Conservation (phyloP, 2,113 vertebrate genomes). For the Potamarius usumacintae region DNA sequence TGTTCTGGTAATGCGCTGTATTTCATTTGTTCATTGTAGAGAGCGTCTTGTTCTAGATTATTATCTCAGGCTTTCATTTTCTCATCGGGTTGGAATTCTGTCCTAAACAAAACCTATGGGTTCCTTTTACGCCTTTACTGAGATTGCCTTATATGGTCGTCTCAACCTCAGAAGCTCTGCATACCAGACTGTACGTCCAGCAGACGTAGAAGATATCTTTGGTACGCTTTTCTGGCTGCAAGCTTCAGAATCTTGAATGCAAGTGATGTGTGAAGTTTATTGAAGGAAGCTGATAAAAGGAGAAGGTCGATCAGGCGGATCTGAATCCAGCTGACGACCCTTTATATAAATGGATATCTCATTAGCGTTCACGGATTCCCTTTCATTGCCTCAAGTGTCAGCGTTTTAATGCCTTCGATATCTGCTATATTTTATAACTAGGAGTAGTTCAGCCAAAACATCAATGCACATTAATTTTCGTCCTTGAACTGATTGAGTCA, state of each 20-base stretch:
- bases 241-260: background rate
- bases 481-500: background rate
- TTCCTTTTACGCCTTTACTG: background rate
- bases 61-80: background rate
- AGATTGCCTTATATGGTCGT: background rate
- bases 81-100: background rate
- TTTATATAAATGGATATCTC: too few species aligned
- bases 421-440: background rate
- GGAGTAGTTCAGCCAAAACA: conserved; percentile 13
- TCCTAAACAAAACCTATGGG: background rate
- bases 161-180: background rate
- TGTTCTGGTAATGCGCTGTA: background rate
- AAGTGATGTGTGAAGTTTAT: background rate
- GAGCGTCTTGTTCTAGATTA: background rate
- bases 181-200: background rate
- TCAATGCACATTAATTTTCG: background rate
- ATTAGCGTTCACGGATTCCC: background rate
- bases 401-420: background rate
- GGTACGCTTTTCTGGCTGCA: background rate
- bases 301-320: too few species aligned
- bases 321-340: too few species aligned
- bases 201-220: background rate
- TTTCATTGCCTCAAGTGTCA: background rate
- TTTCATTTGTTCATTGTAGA: background rate
- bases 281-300: background rate